These are phyloP conservation scores for Natrix natrix DNA, from an alignment of 2,797 vertebrate species.

Conservation along the genomic window DNA sequence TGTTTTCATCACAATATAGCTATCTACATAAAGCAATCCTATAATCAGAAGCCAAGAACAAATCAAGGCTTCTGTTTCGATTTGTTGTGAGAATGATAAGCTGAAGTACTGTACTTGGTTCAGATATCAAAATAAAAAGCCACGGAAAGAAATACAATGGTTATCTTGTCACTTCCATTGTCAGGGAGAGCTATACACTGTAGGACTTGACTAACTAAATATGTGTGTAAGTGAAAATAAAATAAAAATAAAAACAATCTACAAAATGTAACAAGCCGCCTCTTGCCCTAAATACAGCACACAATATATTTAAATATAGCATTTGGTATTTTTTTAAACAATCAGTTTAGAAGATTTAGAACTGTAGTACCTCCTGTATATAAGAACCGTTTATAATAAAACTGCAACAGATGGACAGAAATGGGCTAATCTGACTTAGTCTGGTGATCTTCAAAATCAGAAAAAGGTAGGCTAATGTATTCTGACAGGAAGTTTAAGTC, in stretches of 20 bases:
- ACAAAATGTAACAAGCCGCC: not conserved
- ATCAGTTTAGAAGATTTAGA: slow-evolving; percentile 44
- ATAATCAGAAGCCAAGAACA: not conserved
- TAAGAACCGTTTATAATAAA: slow-evolving; percentile 55
- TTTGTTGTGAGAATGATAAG: not conserved
- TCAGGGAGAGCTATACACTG: not conserved
- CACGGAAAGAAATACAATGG: not conserved
- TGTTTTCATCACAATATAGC: not conserved
- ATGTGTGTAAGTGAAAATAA: not conserved
- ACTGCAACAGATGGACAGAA: slow-evolving; percentile 64
- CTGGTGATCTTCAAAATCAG: slow-evolving; percentile 69
- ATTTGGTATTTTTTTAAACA: slow-evolving; percentile 27
- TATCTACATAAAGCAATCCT: not conserved
- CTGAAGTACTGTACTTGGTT: not conserved
- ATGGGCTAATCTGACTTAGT: slow-evolving; percentile 77
- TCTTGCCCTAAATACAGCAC: slow-evolving; percentile 13
- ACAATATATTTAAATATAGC: slow-evolving; percentile 37
- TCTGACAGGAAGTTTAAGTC: slow-evolving; percentile 68
- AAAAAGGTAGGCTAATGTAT: slow-evolving; percentile 64
- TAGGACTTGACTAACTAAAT: not conserved
- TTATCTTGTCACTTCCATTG: not conserved
- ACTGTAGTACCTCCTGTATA: slow-evolving; percentile 31
- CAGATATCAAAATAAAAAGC: not conserved
- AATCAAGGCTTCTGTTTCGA: not conserved
- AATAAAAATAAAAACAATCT: not conserved